These are phyloP conservation scores for Ormyrus pomaceus DNA, from an alignment of 2,888 invertebrate genomes.

Conservation along the genomic window DNA sequence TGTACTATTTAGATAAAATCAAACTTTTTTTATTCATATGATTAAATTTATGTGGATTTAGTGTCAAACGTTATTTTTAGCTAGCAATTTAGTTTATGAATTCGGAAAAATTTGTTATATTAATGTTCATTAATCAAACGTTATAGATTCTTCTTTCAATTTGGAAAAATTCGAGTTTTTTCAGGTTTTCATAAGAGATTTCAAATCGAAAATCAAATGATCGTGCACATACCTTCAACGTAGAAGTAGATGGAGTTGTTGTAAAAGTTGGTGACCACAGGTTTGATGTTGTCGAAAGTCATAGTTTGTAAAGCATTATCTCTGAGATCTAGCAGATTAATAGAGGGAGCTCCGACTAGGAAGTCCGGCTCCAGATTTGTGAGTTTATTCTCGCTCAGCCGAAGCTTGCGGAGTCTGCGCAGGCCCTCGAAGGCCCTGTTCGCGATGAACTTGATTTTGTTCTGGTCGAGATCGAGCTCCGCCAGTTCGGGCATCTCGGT, in stretches of 20 bases:
- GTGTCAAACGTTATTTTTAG: too few relatives aligned
- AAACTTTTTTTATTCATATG: too few relatives aligned
- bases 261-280: constrained; percentile 87
- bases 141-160: too few relatives aligned
- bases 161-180: too few relatives aligned
- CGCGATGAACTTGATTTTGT: constrained; percentile 83
- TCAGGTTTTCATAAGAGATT: too few relatives aligned
- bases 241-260: constrained; percentile 85
- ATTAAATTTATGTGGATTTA: too few relatives aligned
- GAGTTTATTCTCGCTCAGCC: constrained; percentile 86
- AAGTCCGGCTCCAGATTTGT: constrained; percentile 83
- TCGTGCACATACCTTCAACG: constrained; percentile 82
- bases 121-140: too few relatives aligned
- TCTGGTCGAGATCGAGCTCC: constrained; percentile 84
- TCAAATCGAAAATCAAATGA: not conserved
- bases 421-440: constrained; percentile 87
- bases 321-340: constrained; percentile 86
- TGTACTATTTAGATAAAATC: too few relatives aligned
- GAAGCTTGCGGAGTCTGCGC: constrained; percentile 83
- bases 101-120: too few relatives aligned
- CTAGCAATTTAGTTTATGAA: too few relatives aligned
- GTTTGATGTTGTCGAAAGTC: constrained; percentile 86
- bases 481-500: constrained; percentile 86
- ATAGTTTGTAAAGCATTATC: constrained; percentile 87
- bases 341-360: constrained; percentile 84